Conservation (phyloP, 1,140 invertebrate species). For the Armadillidium nasatum region DNA sequence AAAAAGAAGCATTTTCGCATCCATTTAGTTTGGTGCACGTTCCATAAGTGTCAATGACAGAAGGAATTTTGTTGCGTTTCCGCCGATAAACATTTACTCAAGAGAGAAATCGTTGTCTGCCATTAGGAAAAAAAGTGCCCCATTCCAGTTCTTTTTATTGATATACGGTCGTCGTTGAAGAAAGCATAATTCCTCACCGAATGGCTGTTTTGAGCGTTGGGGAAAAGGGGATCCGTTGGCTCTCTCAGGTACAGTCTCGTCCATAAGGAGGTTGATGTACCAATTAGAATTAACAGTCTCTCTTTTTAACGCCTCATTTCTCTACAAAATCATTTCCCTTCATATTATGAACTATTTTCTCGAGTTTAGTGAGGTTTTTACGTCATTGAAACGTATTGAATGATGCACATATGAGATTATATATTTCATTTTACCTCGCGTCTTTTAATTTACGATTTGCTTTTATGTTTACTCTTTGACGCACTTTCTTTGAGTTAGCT, state of each 20-base stretch:
- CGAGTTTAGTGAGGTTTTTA: slow-evolving; percentile 10
- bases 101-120: slow-evolving; percentile 11
- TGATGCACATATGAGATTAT: background rate
- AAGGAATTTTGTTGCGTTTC: background rate
- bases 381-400: background rate
- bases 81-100: slow-evolving; percentile 1
- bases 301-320: slow-evolving; percentile 1
- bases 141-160: background rate
- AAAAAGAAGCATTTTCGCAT: too few species aligned
- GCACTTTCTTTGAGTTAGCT: background rate
- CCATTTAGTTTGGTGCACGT: too few species aligned
- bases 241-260: background rate
- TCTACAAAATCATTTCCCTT: background rate
- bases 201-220: background rate
- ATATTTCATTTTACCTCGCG: background rate
- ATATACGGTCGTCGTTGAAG: background rate
- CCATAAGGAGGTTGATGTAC: background rate
- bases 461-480: background rate
- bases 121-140: background rate
- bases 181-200: background rate
- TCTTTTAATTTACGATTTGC: background rate
- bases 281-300: background rate
- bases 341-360: slow-evolving; percentile 1
- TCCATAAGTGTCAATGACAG: too few species aligned
- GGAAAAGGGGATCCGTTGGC: background rate